Conservation (phyloP, 2,888 invertebrate species). For the Chironomus riparius region DNA sequence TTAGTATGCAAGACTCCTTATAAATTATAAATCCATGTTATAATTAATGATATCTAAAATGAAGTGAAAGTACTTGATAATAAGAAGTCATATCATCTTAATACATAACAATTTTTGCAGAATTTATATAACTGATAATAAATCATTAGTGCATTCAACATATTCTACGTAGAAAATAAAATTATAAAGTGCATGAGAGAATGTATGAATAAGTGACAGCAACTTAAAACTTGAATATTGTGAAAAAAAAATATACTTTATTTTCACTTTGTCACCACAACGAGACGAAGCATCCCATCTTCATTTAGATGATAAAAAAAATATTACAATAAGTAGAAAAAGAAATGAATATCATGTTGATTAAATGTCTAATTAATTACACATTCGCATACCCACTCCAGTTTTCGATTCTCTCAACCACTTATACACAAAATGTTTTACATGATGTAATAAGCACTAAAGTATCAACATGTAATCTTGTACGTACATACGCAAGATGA, state of each 20-base stretch:
- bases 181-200: too few relatives aligned
- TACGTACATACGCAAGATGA: background rate
- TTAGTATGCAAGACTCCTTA: background rate
- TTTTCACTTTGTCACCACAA: too few relatives aligned
- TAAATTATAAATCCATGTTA: too few relatives aligned
- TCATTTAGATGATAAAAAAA: background rate
- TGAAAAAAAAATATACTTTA: background rate
- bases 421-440: background rate
- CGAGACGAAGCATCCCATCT: background rate
- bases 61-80: too few relatives aligned
- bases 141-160: too few relatives aligned
- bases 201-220: background rate
- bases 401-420: background rate
- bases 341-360: conserved; percentile 4
- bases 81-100: too few relatives aligned
- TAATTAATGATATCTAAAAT: too few relatives aligned
- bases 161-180: too few relatives aligned
- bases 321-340: too few relatives aligned
- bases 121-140: too few relatives aligned
- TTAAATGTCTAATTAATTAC: conserved; percentile 17
- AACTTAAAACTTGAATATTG: background rate
- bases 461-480: background rate
- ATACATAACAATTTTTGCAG: too few relatives aligned
- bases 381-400: background rate
- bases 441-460: too few relatives aligned